Evolutionary conservation across 1,140 invertebrate species (phyloP).

Genomic region (Drosophila asahinai): DNA sequence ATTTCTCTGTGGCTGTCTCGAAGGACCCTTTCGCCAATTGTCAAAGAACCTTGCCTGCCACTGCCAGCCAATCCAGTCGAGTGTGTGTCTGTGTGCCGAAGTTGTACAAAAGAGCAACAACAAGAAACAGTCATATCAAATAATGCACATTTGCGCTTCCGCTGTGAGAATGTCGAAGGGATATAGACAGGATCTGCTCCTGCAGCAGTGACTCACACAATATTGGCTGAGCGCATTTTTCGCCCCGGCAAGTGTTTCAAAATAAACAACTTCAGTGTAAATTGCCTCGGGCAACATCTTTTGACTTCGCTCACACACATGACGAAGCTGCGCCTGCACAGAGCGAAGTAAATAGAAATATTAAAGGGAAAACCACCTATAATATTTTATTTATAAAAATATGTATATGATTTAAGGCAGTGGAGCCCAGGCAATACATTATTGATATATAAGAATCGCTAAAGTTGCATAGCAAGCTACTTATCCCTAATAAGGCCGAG

Average conservation of each 20-base stretch:
- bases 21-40: conserved; percentile 5
- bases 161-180: conserved; percentile 51
- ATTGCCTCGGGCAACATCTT: conserved; percentile 61
- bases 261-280: conserved; percentile 81
- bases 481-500: no score
- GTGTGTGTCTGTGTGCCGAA: conserved; percentile 22
- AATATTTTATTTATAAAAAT: no score
- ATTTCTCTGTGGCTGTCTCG: conserved; percentile 6
- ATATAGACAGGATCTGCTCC: conserved; percentile 26
- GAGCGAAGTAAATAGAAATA: background rate
- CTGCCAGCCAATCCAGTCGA: conserved; percentile 25
- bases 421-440: no score
- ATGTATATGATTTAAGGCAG: no score
- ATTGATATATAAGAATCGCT: no score
- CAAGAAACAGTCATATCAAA: conserved; percentile 56
- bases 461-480: no score
- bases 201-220: conserved; percentile 37
- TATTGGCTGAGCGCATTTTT: conserved; percentile 56
- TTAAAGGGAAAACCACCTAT: background rate
- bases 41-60: conserved; percentile 18
- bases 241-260: conserved; percentile 71
- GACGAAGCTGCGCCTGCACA: conserved; percentile 5
- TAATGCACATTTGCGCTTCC: conserved; percentile 79
- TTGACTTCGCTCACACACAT: conserved; percentile 54
- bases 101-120: conserved; percentile 21